Evolutionary conservation across 2,888 invertebrate genomes (phyloP), one percentile per base, ranked within the genome.

Genomic region (Archips crataeganus): DNA sequence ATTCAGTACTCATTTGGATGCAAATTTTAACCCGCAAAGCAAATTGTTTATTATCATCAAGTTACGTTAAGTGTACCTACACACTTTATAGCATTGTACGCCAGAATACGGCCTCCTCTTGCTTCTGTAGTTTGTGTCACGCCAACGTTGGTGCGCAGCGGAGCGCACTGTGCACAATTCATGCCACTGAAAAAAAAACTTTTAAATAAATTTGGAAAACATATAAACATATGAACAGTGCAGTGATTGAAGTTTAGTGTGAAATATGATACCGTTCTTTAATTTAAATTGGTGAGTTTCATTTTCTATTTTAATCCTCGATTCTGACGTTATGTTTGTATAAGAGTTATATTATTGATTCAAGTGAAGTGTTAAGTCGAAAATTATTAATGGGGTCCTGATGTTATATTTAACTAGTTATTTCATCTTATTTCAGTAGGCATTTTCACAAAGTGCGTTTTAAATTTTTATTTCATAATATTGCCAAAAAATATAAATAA

Each of bases 91-190:
- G 9, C 15, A 51, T n/a, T n/a, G 36, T 51, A 3, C 51, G 47
- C 13, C 59, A 2, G 45, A 84, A 80, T 82, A 82, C 81, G 84
- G 82, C 83, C 83, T 78, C 70, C 80, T 39, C 39, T 79, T 75
- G 78, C 82, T 87, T 85, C 85, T 82, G 84, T 80, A 80, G 78
- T 80, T 86, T 89, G 89, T 89, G 78, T 81, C 80, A 80, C 78
- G 82, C 80, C 76, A 79, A 81, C 87, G 82, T 80, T 86, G 85
- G 86, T 76, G 78, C 80, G 79, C 83, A 76, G 79, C 82, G 84
- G 84, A 85, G 47, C 84, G 83, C 81, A 8, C n/a, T 23, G 54
- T n/a, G 51, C 80, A 76, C 32, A 39, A 47, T n/a, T 64, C 13
- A 5, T 47, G 11, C 13, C 39, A 34, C 69, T 59, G 57, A 67